A percentile compares a stretch with the other conserved stretches of the same genome.
These are phyloP conservation scores for Eleginops maclovinus DNA, from an alignment of 2,113 vertebrate genomes.

Conservation along the genomic window DNA sequence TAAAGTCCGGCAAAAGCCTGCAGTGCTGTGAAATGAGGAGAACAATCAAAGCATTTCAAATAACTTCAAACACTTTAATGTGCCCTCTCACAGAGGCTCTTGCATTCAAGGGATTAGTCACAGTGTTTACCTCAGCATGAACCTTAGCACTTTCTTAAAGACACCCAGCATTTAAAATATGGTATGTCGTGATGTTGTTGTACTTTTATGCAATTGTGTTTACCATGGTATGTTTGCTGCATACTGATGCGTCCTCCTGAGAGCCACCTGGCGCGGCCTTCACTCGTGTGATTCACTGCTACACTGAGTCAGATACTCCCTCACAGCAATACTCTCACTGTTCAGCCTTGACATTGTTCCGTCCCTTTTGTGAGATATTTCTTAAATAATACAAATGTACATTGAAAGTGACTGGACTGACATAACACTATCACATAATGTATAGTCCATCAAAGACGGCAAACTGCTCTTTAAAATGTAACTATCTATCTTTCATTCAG, in stretches of 20 bases:
- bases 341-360: constrained; percentile 27
- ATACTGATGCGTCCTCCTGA: constrained; percentile 50
- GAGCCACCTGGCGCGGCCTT: constrained; percentile 56
- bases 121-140: constrained; percentile 20
- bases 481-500: too few relatives aligned
- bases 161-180: neutral
- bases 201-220: constrained; percentile 32
- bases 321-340: constrained; percentile 50
- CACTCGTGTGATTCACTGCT: constrained; percentile 69
- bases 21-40: constrained; percentile 16
- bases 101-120: constrained; percentile 23
- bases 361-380: constrained; percentile 9
- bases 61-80: neutral
- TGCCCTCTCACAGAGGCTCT: constrained; percentile 2
- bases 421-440: neutral
- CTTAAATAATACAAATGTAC: neutral
- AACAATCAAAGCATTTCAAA: constrained; percentile 28
- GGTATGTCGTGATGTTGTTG: constrained; percentile 8
- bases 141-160: neutral
- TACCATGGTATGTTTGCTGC: constrained; percentile 38
- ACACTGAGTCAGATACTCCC: constrained; percentile 71
- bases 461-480: too few relatives aligned
- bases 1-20: constrained; percentile 13
- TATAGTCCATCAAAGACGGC: neutral
- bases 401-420: neutral